These are phyloP conservation scores for Heteropelma amictum DNA, from an alignment of 2,888 invertebrate species.

Conservation along the genomic window DNA sequence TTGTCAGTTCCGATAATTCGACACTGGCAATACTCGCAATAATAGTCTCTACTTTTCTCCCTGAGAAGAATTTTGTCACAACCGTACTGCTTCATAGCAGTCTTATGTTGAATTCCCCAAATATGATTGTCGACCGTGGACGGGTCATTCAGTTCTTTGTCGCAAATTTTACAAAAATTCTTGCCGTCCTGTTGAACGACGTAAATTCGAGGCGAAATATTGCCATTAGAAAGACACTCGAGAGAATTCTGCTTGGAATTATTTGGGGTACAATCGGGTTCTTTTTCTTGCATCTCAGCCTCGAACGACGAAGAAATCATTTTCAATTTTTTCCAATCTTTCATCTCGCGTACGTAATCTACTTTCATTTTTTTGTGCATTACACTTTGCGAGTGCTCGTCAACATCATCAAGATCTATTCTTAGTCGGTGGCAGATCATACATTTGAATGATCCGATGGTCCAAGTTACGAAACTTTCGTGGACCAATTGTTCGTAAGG, in stretches of 20 bases:
- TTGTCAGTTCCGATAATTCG: conserved; percentile 1
- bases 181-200: not conserved
- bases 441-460: not conserved
- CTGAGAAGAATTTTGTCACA: not conserved
- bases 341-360: not conserved
- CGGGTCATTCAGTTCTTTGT: not conserved
- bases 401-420: not conserved
- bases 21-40: conserved; percentile 19
- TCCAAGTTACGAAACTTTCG: not conserved
- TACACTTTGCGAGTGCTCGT: not conserved
- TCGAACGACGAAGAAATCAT: not conserved
- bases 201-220: not conserved
- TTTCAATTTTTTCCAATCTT: not conserved
- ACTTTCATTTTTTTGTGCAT: not conserved
- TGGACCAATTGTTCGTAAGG: conserved; percentile 6
- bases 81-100: not conserved
- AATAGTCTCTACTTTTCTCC: not conserved
- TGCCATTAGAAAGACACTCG: not conserved
- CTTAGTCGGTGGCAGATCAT: not conserved
- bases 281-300: no score
- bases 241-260: not conserved
- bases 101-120: not conserved
- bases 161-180: conserved; percentile 1
- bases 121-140: not conserved
- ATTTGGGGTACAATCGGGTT: no score